Base-by-base conservation (phyloP, 2,888 invertebrate species). In the Clitarchus hookeri region DNA sequence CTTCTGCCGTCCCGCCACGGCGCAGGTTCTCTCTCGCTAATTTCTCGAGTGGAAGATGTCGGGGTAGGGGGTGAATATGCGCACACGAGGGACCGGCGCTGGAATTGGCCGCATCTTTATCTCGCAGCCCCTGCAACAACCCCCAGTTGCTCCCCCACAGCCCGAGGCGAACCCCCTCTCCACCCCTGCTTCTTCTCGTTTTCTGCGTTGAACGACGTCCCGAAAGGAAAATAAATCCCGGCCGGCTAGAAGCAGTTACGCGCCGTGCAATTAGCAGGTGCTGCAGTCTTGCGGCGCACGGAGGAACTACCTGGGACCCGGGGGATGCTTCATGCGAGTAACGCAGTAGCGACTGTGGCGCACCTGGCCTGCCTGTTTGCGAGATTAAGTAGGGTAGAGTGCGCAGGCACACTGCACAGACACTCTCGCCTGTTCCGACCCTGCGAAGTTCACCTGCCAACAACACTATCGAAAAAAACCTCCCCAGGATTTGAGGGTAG, bases 41-140 rank as follows among this genome's bases (percentile, higher is more conserved):
- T 65, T 65, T 65, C 65, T 65, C n/a, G 8, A 19, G 65, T 19
- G 65, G 16, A 16, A 16, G 65, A 19, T 65, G 65, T n/a, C 11
- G n/a, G n/a, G 65, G 65, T 11, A 19, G n/a, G 65, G n/a, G 19
- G 65, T 65, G n/a, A 65, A 65, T n/a, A 65, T 23, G 65, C 65
- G 65, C 65, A n/a, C 65, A 19, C 65, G 65, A 53, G 65, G 65
- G 65, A 65, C 65, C 65, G 65, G 13, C 65, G 65, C 8, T n/a
- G 65, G 65, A 65, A 65, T 65, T 65, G 65, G 65, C 65, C 65
- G 65, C 65, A n/a, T 65, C 65, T 65, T 65, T 65, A 65, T 65
- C 65, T 65, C 16, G 0, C 65, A 65, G 16, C 65, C 23, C 65
- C 65, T 23, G 19, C 65, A 6, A 19, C 65, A 11, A 16, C n/a